Evolutionary conservation across 2,888 invertebrate genomes (phyloP), one percentile per base, ranked within the genome.

Genomic region (Ceramica pisi): DNA sequence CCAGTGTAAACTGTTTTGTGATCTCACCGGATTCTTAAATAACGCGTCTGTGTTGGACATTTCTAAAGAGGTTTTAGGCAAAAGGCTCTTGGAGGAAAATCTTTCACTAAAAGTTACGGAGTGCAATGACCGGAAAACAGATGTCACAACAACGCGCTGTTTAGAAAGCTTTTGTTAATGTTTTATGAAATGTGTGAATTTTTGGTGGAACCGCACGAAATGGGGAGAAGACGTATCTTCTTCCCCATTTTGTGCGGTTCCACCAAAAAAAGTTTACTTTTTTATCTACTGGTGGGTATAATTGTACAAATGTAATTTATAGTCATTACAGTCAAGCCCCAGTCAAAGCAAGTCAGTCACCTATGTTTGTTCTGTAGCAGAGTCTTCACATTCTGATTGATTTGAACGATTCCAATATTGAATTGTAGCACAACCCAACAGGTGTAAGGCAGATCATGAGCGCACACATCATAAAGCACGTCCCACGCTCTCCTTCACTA

Each of bases 51-150:
- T 74, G 78, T 81, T 75, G 85, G 87, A 87, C 85, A 75, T 82
- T 71, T 86, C 79, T 86, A 82, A 87, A 87, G 89, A 87, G 86
- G 67, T 79, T 80, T 79, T 79, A 79, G 76, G 79, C 71, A 71
- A 80, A 78, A 80, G 71, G 71, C 88, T 86, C 84, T 87, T 80
- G 73, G 76, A 85, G 83, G 80, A 84, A 86, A 72, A 86, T 83
- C 83, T 86, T 85, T 78, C 78, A 73, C 73, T 81, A 81, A 88
- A 89, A 85, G 87, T 71, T 76, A 71, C 78, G 55, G 59, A 79
- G 82, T 71, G 88, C 85, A 87, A 89, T 88, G 85, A 86, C 85
- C 85, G 87, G 86, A 84, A 89, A 88, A 75, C 81, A 83, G 85
- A 87, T 84, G 88, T 84, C 86, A 86, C 79, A 81, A 76, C 76